Evolutionary conservation across 53 echinoderm and acorn worm genomes (phyloP).

Genomic region (Antedon mediterranea): DNA sequence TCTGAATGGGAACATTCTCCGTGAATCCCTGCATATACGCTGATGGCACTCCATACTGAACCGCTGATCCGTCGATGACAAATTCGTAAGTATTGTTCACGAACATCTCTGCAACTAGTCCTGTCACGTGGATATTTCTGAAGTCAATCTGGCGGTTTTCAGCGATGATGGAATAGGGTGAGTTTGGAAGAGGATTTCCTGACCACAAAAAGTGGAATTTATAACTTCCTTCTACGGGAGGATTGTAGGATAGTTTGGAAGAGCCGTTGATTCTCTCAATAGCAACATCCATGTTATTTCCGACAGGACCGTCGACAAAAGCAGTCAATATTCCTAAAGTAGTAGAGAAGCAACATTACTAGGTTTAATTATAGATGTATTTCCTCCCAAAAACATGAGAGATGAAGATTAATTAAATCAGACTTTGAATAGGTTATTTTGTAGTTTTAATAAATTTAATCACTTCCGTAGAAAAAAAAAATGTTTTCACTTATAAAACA

Average conservation of each 20-base stretch:
- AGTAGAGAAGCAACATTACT: no score
- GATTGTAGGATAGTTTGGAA: neutral
- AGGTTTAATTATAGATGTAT: no score
- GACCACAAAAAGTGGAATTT: neutral
- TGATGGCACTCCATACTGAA: neutral
- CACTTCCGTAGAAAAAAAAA: no score
- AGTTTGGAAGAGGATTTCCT: neutral
- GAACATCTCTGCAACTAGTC: neutral
- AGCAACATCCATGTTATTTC: neutral
- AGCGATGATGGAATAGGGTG: neutral
- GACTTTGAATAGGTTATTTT: no score
- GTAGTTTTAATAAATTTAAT: no score
- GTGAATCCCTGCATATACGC: neutral
- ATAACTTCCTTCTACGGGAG: neutral
- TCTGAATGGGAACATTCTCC: neutral
- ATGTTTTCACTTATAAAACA: no score
- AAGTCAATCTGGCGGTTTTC: neutral
- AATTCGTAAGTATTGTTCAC: neutral
- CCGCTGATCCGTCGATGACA: neutral
- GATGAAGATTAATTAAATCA: no score
- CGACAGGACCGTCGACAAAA: neutral
- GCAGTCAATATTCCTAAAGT: neutral
- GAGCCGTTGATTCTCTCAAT: neutral
- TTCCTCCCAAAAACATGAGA: no score
- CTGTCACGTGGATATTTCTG: neutral